phyloP scores from a whole-genome alignment of 2,113 vertebrate genomes.

The Mugil cephalus region DNA sequence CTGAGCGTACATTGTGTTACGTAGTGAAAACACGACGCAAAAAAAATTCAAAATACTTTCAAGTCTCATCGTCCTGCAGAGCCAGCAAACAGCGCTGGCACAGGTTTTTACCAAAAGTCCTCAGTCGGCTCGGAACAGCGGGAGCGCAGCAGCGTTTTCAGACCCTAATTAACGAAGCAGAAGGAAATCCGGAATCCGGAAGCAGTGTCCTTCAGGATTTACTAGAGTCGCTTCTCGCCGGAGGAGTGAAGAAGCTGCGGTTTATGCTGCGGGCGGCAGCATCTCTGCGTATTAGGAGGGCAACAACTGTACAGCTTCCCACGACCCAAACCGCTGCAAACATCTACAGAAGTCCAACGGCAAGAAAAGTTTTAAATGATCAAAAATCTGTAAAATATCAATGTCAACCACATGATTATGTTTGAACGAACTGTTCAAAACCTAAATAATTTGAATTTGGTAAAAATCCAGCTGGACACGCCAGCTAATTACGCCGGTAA shows the following conservation, averaged over 20 bases:
- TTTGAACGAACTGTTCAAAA: too few relatives aligned
- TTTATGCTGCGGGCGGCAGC: slow-evolving; percentile 51
- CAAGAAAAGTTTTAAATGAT: neutral
- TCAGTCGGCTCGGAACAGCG: neutral
- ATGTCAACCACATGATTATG: too few relatives aligned
- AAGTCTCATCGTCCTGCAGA: slow-evolving; percentile 58
- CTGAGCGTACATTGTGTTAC: slow-evolving; percentile 40
- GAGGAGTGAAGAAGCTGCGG: neutral
- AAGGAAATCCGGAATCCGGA: neutral
- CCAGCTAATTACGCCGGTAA: too few relatives aligned
- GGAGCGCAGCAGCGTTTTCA: neutral
- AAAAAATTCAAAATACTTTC: slow-evolving; percentile 41
- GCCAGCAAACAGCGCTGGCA: slow-evolving; percentile 6
- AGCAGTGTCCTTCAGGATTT: too few relatives aligned
- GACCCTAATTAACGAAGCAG: neutral
- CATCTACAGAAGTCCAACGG: slow-evolving; percentile 7
- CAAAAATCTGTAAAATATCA: too few relatives aligned
- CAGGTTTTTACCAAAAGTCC: neutral
- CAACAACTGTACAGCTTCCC: slow-evolving; percentile 15
- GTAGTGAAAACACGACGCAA: slow-evolving; percentile 47
- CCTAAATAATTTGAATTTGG: too few relatives aligned
- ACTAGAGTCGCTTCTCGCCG: neutral
- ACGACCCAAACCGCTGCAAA: slow-evolving; percentile 16
- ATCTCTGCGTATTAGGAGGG: slow-evolving; percentile 61
- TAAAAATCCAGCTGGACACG: too few relatives aligned